phyloP scores from a whole-genome alignment of 2,113 vertebrate genomes.

The Xiphophorus couchianus region DNA sequence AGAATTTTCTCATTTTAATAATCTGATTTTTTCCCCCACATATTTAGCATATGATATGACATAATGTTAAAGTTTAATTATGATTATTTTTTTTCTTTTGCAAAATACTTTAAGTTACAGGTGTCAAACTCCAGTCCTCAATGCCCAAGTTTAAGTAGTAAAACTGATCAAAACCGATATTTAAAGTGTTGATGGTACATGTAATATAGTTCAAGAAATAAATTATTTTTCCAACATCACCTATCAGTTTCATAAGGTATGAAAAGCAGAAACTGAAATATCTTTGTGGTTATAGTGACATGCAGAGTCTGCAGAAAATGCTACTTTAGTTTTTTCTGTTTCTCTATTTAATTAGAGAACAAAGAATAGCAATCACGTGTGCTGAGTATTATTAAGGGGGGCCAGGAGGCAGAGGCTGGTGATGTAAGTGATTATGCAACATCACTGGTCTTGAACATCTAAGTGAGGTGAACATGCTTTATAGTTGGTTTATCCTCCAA shows the following conservation, averaged over 20 bases:
- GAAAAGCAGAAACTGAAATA: not conserved
- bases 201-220: no score
- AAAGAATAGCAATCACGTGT: slow-evolving; percentile 23
- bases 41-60: not conserved
- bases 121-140: no score
- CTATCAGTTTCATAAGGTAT: no score
- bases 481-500: not conserved
- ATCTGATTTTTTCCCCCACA: no score
- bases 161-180: no score
- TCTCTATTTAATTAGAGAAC: slow-evolving; percentile 29
- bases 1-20: no score
- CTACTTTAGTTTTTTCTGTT: slow-evolving; percentile 14
- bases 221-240: no score
- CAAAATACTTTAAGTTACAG: no score
- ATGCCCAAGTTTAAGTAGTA: no score
- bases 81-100: no score
- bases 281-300: not conserved
- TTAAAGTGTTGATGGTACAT: no score
- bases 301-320: not conserved
- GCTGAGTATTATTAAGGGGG: slow-evolving; percentile 37
- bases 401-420: slow-evolving; percentile 57
- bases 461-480: slow-evolving; percentile 31
- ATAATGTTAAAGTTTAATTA: not conserved
- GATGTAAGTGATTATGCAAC: slow-evolving; percentile 78
- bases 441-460: slow-evolving; percentile 39